Base-by-base conservation (phyloP, 2,797 vertebrate species). In the Decapterus maruadsi region DNA sequence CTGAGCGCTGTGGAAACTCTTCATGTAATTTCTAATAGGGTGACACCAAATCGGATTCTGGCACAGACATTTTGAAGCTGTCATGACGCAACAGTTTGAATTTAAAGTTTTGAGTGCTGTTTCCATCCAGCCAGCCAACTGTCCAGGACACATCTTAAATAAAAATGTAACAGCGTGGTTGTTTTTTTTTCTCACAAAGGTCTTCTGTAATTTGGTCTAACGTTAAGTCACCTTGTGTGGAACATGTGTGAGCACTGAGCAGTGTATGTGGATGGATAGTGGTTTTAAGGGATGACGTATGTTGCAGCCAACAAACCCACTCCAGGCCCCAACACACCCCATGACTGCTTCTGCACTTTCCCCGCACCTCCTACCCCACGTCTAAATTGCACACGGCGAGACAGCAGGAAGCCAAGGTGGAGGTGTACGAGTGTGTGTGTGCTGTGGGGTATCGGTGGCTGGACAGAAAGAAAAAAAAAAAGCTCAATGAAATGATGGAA, bases 401-500 rank as follows among this genome's bases (percentile, higher is more conserved):
- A 92, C 92, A 82, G 89, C 92, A 90, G 91, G 91, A 93, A 94
- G 89, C 74, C 16, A 54, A 85, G 72, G 72, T 87, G 78, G 84
- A 87, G 78, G 81, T 76, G 73, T 67, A 63, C 54, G 22, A 51
- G 67, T 70, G 58, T 68, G 69, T 26, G 16, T 63, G 61, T 62
- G 66, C 36, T 71, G 59, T 34, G 58, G n/a, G 29, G 61, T 22
- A 45, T 29, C 20, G 67, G 45, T 17, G 65, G 63, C 53, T 77
- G 58, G 50, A 72, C 54, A 79, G 81, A 83, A 68, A 60, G 19
- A 42, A 40, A 40, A 40, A 40, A 40, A 40, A 40, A 12, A 12
- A 77, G 76, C 75, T 77, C 67, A 75, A 61, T 72, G 29, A 89
- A 90, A 87, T 89, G 89, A 93, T 91, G 86, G 82, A 92, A 72